Evolutionary conservation across 64 coral and sea anemone genomes (phyloP), one percentile per base, ranked within the genome.

Genomic region (Hydrozoanthus tunicans): DNA sequence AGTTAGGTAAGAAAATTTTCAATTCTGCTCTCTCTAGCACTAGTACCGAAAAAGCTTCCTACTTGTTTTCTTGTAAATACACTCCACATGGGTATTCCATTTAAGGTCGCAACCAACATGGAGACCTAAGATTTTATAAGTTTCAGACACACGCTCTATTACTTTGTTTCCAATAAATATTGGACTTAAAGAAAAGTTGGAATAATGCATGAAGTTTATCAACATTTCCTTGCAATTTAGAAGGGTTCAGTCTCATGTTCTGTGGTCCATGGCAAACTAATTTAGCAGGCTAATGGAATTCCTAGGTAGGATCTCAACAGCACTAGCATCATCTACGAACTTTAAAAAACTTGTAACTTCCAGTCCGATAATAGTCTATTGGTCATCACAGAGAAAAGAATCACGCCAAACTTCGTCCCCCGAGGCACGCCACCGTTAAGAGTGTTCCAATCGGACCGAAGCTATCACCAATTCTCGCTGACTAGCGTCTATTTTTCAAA

Each of bases 291-390:
- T 93, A 15, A 69, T 79, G 15, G 82, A 0, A 86, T 93, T 92
- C 72, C 91, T 84, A 17, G 80, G 76, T 80, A 93, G 20, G 11
- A 89, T 89, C 64, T 93, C 92, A 14, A 93, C 23, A 4, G 92
- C 92, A 7, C 86, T 70, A 24, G 85, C 83, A 75, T 94, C 79
- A 81, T 94, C 93, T 56, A 94, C 93, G 73, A 94, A 90, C 83
- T 94, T 84, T 52, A 43, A 43, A 43, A 43, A 43, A 76, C 77
- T 10, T 51, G 66, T 74, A 80, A 56, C 52, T 54, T 78, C 76
- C 76, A 78, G 76, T 78, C 76, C 76, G 52, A 78, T 56, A 78
- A 78, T 56, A 78, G 82, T 43, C 26, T 85, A 65, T 85, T 85
- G 58, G 82, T 85, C 82, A 85, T 85, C 61, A 66, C 61, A 85